Base-by-base conservation (phyloP, 2,888 invertebrate genomes). In the Sinodicranocentrus sp. region DNA sequence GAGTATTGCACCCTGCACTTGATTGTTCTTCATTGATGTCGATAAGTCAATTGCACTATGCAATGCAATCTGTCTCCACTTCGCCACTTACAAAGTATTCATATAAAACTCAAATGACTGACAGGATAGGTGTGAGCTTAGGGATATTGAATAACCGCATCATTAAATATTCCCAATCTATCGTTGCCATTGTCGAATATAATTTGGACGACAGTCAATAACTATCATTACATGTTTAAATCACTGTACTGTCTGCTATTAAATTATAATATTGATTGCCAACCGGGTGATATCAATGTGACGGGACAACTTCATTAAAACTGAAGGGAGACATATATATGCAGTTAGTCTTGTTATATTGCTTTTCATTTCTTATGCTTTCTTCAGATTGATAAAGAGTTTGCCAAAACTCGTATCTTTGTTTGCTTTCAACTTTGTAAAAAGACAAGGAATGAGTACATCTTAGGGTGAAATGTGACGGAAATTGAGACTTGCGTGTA, bases 401-500 rank as follows among this genome's bases (percentile, higher is more conserved):
- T 48, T 15, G 15, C 13, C 48, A 48, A 2, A n/a, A n/a, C 48
- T 48, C n/a, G 48, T 48, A 48, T 48, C 13, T 48, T n/a, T 48
- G 48, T 48, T n/a, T 48, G 48, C 48, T 48, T 48, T 48, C 15
- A 6, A 48, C 3, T n/a, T n/a, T 48, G 48, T 48, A 25, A 57
- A n/a, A 21, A 25, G 25, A 57, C 21, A 23, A 15, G 15, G 57
- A 57, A 44, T 3, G 44, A 44, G 44, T 44, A 1, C n/a, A n/a
- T n/a, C n/a, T n/a, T n/a, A 39, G 48, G 26, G 48, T 77, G 77
- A 70, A 68, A 61, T 77, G 77, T 77, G 77, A 78, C 61, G 70
- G 70, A 78, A 78, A 67, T 77, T 77, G 57, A 77, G 59, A 70
- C 43, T 61, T 26, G 44, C 25, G 0, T 67, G 78, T 70, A 70